A percentile compares a stretch with the other conserved stretches of the same genome.
phyloP scores from a whole-genome alignment of 92 coral and sea anemone genomes.

The Phenganax marumi region DNA sequence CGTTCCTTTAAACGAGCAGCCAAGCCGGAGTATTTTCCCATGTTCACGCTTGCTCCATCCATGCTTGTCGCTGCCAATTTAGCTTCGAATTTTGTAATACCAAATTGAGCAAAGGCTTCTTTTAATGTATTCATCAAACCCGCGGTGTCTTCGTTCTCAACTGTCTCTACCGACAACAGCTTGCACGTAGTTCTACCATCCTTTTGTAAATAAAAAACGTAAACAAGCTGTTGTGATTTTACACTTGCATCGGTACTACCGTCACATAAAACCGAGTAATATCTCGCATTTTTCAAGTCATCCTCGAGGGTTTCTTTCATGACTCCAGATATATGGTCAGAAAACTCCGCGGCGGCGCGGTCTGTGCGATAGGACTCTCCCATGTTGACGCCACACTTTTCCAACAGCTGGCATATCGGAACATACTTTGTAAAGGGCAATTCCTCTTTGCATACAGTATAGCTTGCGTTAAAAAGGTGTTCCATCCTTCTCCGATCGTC shows the following conservation, averaged over 20 bases:
- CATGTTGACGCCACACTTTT: too few species aligned
- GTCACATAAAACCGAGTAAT: constrained; percentile 3
- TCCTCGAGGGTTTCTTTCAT: too few species aligned
- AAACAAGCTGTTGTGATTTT: not conserved
- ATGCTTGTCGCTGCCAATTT: too few species aligned
- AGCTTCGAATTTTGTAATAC: not conserved
- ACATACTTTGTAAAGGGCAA: too few species aligned
- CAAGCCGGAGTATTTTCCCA: not conserved
- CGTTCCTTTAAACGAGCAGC: not conserved
- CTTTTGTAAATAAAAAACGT: not conserved
- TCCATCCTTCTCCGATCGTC: constrained; percentile 26
- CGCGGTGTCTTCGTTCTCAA: not conserved
- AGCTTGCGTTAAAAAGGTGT: too few species aligned
- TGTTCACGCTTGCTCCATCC: too few species aligned
- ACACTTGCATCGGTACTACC: constrained; percentile 5
- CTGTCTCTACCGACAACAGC: not conserved
- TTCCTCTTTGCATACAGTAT: too few species aligned
- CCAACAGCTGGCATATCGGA: not conserved
- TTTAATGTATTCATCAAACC: not conserved
- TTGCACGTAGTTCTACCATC: not conserved
- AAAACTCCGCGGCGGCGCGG: not conserved
- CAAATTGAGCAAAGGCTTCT: not conserved
- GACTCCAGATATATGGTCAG: not conserved
- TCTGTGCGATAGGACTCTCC: constrained; percentile 1
- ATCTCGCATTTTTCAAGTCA: not conserved